phyloP scores from a whole-genome alignment of 2,797 vertebrate genomes.

The Gobio occitaniae region DNA sequence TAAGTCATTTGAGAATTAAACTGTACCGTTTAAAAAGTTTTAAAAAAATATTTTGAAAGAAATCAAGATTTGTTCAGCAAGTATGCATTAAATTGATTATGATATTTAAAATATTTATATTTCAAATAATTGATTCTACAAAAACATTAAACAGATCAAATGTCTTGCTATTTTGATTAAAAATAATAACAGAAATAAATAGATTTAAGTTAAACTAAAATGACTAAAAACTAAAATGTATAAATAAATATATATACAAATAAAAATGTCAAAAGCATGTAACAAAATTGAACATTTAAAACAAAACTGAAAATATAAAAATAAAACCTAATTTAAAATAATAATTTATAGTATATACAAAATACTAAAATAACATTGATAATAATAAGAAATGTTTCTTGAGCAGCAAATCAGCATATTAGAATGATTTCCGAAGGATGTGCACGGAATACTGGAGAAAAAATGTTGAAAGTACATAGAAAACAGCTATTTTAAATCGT shows the following conservation, averaged over 20 bases:
- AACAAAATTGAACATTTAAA: neutral
- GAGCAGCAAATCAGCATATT: no score
- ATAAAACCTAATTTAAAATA: no score
- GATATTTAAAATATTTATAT: neutral
- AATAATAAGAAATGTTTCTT: no score
- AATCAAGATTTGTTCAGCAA: neutral
- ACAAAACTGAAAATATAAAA: no score
- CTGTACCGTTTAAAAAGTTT: neutral
- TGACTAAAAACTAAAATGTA: neutral
- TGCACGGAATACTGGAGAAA: no score
- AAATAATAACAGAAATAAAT: neutral
- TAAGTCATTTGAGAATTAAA: slow-evolving; percentile 14
- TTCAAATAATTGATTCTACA: neutral
- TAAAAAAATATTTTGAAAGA: neutral
- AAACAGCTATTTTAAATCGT: no score
- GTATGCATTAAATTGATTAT: neutral
- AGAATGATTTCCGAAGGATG: no score
- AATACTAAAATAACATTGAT: no score
- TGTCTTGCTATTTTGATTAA: neutral
- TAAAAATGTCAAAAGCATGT: neutral
- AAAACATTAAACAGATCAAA: neutral
- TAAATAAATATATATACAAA: no score
- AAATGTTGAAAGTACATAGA: no score
- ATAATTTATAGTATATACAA: no score
- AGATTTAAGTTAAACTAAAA: neutral